Evolutionary conservation across 2,113 vertebrate genomes (phyloP).

Genomic region (Heloderma charlesbogerti): DNA sequence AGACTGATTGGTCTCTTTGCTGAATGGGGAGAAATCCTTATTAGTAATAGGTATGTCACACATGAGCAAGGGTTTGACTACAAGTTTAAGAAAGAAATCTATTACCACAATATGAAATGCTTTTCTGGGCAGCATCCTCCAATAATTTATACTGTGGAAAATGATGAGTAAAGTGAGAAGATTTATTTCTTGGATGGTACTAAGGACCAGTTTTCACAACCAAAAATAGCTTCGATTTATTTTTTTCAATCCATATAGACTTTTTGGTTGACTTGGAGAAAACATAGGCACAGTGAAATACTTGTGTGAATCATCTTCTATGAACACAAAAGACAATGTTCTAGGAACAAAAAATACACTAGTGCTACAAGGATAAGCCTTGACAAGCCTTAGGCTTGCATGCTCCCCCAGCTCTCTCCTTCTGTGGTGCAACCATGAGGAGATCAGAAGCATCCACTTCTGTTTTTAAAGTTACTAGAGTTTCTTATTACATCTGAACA

Average conservation of each 20-base stretch:
- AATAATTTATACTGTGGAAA: not conserved
- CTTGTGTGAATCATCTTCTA: not conserved
- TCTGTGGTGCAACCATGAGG: not conserved
- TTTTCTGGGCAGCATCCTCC: not conserved
- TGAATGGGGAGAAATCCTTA: not conserved
- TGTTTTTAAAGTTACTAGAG: not conserved
- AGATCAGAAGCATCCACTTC: not conserved
- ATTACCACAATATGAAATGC: not conserved
- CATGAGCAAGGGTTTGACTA: not conserved
- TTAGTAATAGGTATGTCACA: constrained; percentile 15
- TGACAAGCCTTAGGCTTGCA: not conserved
- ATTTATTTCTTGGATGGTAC: not conserved
- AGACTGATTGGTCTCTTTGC: constrained; percentile 5
- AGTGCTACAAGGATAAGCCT: not conserved
- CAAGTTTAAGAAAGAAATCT: constrained; percentile 23
- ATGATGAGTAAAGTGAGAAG: not conserved
- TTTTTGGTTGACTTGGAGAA: not conserved
- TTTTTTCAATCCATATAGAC: not conserved
- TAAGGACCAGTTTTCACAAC: not conserved
- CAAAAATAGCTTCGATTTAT: not conserved
- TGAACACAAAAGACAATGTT: too few relatives aligned
- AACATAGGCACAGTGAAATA: not conserved
- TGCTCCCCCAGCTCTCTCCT: not conserved
- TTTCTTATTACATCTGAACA: not conserved
- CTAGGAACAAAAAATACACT: too few relatives aligned